Percentiles rank a stretch among this genome's conserved stretches.
phyloP scores from a whole-genome alignment of 2,888 invertebrate genomes.

The Zygothrica quintamaculata region DNA sequence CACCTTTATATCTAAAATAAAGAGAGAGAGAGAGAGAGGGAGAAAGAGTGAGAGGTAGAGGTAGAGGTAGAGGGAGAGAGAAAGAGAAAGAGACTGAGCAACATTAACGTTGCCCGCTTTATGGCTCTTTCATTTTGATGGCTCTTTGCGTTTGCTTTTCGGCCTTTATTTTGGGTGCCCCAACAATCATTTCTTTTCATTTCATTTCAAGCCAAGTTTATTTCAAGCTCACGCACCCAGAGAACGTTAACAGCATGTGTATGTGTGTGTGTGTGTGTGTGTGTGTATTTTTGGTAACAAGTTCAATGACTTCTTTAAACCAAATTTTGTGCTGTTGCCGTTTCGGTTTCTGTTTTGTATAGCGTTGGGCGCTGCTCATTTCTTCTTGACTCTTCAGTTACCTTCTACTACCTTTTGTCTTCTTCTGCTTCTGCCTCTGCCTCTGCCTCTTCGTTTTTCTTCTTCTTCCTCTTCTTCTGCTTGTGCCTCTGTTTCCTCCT shows the following conservation, averaged over 20 bases:
- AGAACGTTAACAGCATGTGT: slow-evolving; percentile 36
- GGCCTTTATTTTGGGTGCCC: slow-evolving; percentile 42
- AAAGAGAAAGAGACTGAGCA: slow-evolving; percentile 36
- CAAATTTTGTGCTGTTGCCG: slow-evolving; percentile 51
- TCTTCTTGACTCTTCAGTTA: no score
- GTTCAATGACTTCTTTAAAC: slow-evolving; percentile 82
- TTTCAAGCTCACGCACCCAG: slow-evolving; percentile 72
- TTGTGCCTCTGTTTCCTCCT: slow-evolving; percentile 31
- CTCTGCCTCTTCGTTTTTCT: slow-evolving; percentile 47
- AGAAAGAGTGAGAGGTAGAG: slow-evolving; percentile 1
- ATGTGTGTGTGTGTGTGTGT: slow-evolving; percentile 22
- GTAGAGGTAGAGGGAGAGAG: slow-evolving; percentile 8
- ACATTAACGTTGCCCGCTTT: slow-evolving; percentile 48
- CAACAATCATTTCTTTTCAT: slow-evolving; percentile 57
- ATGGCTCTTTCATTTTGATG: slow-evolving; percentile 49
- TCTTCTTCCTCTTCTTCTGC: slow-evolving; percentile 47
- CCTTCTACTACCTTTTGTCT: slow-evolving; percentile 37
- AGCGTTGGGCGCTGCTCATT: slow-evolving; percentile 42
- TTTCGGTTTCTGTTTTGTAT: slow-evolving; percentile 67
- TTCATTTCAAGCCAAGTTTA: slow-evolving; percentile 70
- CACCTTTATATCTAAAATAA: slow-evolving; percentile 19
- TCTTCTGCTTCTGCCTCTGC: slow-evolving; percentile 33
- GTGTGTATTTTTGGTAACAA: slow-evolving; percentile 65
- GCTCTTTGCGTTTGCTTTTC: slow-evolving; percentile 26
- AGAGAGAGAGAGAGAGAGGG: slow-evolving; percentile 11